These are phyloP conservation scores for Adelphocoris suturalis DNA, from an alignment of 2,888 invertebrate genomes.

Conservation along the genomic window DNA sequence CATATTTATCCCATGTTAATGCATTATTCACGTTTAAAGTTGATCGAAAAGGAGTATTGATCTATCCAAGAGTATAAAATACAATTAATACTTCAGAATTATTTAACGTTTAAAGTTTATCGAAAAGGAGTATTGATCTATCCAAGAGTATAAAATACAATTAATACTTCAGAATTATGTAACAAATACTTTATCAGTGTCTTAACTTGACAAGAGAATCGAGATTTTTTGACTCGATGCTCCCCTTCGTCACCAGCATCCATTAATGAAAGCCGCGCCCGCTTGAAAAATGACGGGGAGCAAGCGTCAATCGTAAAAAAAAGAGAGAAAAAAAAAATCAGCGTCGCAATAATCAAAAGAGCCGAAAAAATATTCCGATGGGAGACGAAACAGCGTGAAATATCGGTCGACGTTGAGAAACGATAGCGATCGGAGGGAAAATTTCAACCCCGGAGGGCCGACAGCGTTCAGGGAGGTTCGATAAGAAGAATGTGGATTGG, in stretches of 20 bases:
- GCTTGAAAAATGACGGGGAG: neutral
- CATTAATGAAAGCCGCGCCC: neutral
- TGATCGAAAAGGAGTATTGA: too few relatives aligned
- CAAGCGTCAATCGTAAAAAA: neutral
- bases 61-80: too few relatives aligned
- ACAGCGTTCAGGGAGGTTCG: neutral
- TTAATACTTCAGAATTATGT: too few relatives aligned
- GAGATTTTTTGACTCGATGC: too few relatives aligned
- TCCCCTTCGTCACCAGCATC: neutral
- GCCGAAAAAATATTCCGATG: neutral
- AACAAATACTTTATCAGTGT: too few relatives aligned
- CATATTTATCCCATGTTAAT: too few relatives aligned
- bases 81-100: too few relatives aligned
- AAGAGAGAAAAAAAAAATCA: neutral
- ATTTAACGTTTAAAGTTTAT: too few relatives aligned
- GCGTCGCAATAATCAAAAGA: neutral
- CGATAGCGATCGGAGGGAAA: slow-evolving; percentile 25
- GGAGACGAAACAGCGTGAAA: slow-evolving; percentile 15
- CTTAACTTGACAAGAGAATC: too few relatives aligned
- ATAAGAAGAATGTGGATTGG: slow-evolving; percentile 24
- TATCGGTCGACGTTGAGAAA: neutral
- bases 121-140: too few relatives aligned
- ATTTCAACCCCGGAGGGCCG: neutral
- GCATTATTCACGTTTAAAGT: too few relatives aligned
- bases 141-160: too few relatives aligned